Evolutionary conservation across 35 echinoderm and acorn worm genomes (phyloP), one percentile per base, ranked within the genome.

Genomic region (Stichopus chloronotus): DNA sequence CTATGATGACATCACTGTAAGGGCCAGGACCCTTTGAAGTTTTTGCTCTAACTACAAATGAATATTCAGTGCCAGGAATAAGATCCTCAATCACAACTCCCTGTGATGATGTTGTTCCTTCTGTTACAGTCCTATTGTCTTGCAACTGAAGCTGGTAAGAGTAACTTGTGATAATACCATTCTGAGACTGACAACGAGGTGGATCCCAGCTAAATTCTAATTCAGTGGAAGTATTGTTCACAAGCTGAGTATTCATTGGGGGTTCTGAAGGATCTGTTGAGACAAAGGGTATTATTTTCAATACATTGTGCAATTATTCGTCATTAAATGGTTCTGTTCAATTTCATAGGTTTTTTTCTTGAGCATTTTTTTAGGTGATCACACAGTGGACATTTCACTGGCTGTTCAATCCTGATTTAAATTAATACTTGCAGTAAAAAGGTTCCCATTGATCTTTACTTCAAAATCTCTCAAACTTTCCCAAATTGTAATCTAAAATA

Each of bases 121-220:
- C 17, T 78, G 17, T n/a, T 9, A 78, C 21, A 25, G 17, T 9
- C 23, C 6, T 78, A 9, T 23, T 43, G 52, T 78, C 52, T 78
- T 8, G 23, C 2, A 43, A 25, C 8, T 43, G 21, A 21, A 78
- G 2, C 52, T 21, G 52, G 76, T 78, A 78, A 6, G 23, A 12
- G 17, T 78, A 78, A 8, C 20, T n/a, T 78, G 76, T 78, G 21
- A 78, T 78, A 17, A 11, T 43, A 78, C 76, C 76, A 78, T 78
- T 78, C 23, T 43, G 76, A 78, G 9, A 14, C 52, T 78, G 14
- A 22, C 76, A 78, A 25, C 0, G 8, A 78, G 21, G n/a, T 5
- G 8, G 17, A 25, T 11, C 5, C 76, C 76, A 78, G 9, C 7
- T 21, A 83, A 83, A 83, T 7, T 9, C 17, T 13, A 43, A 83